These are phyloP conservation scores for Bellardia pandia DNA, from an alignment of 2,888 invertebrate species.

Conservation along the genomic window DNA sequence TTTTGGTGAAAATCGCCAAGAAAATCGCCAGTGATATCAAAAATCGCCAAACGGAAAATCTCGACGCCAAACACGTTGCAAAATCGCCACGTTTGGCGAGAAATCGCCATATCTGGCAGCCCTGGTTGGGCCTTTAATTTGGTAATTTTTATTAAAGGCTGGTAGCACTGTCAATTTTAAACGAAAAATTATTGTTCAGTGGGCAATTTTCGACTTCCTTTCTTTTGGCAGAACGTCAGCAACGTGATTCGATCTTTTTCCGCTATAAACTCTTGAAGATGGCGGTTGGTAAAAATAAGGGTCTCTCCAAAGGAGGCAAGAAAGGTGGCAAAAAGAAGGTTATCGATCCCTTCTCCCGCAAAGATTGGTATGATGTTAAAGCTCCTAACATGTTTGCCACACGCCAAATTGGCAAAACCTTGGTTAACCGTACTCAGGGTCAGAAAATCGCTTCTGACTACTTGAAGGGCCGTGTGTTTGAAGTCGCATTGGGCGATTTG, in stretches of 20 bases:
- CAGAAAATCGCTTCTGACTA: slow-evolving; percentile 98
- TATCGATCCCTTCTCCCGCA: slow-evolving; percentile 99
- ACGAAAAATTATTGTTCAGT: slow-evolving; percentile 74
- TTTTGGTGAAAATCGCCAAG: too few relatives aligned
- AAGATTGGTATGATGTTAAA: slow-evolving; percentile 99
- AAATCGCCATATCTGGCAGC: too few relatives aligned
- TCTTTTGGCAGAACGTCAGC: slow-evolving; percentile 75
- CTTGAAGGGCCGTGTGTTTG: slow-evolving; percentile 98
- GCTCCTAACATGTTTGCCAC: slow-evolving; percentile 99
- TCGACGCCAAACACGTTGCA: too few relatives aligned
- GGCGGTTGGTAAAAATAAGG: slow-evolving; percentile 95
- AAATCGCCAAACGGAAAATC: too few relatives aligned
- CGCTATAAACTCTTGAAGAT: slow-evolving; percentile 81
- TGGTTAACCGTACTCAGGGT: slow-evolving; percentile 98
- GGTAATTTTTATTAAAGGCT: neutral
- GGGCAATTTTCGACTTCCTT: slow-evolving; percentile 73
- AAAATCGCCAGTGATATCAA: too few relatives aligned
- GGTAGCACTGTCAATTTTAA: slow-evolving; percentile 60
- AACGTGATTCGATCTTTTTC: slow-evolving; percentile 83
- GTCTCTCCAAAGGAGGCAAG: slow-evolving; percentile 99
- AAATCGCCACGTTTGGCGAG: too few relatives aligned
- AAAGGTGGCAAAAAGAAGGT: slow-evolving; percentile 99
- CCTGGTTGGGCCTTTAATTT: too few relatives aligned
- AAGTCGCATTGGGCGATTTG: slow-evolving; percentile 98
- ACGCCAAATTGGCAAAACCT: slow-evolving; percentile 98